These are phyloP conservation scores for Plumapathes pennacea DNA, from an alignment of 92 coral and sea anemone species.

Conservation along the genomic window DNA sequence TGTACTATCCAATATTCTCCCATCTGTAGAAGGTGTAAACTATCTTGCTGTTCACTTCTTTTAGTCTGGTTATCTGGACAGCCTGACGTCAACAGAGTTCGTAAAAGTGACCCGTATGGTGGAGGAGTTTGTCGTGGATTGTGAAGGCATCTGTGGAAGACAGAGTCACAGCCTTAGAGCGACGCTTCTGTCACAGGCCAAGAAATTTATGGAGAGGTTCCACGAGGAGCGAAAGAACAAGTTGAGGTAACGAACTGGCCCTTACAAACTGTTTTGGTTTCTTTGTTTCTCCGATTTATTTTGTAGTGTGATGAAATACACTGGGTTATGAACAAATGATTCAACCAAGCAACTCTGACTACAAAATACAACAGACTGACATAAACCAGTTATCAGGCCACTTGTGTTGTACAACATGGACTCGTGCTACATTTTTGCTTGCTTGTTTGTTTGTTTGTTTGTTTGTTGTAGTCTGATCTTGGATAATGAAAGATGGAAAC, in stretches of 20 bases:
- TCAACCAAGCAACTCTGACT: no score
- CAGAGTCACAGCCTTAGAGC: slow-evolving; percentile 95
- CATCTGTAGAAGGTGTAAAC: no score
- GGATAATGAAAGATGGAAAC: slow-evolving; percentile 99
- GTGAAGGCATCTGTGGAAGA: slow-evolving; percentile 94
- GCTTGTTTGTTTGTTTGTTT: background rate
- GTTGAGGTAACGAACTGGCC: slow-evolving; percentile 86
- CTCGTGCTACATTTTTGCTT: no score
- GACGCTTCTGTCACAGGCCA: slow-evolving; percentile 88
- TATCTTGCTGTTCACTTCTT: no score
- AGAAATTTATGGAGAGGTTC: slow-evolving; percentile 95
- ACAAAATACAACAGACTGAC: no score
- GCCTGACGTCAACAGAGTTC: slow-evolving; percentile 92
- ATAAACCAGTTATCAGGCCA: no score
- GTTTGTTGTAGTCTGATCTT: slow-evolving; percentile 67
- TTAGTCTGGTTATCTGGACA: slow-evolving; percentile 94
- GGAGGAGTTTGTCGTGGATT: slow-evolving; percentile 91
- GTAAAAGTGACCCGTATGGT: slow-evolving; percentile 89
- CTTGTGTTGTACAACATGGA: no score
- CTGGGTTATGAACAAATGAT: no score
- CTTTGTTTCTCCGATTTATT: no score
- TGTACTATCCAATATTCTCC: no score
- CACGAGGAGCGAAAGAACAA: slow-evolving; percentile 96
- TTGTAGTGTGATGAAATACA: no score
- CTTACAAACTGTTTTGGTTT: no score